phyloP scores from a whole-genome alignment of 1,140 invertebrate species.

The Ooceraea biroi region DNA sequence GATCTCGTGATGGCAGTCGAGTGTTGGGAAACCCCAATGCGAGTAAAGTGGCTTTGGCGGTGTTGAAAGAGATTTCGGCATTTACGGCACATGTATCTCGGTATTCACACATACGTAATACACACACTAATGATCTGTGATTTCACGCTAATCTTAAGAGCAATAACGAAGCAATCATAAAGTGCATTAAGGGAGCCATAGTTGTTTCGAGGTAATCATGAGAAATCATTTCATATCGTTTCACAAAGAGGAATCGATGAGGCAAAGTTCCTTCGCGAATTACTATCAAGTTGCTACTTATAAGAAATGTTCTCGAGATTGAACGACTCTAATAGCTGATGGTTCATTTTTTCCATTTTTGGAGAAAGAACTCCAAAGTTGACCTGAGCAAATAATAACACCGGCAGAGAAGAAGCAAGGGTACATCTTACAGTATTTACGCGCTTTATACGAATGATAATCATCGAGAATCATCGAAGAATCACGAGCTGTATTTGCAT shows the following conservation, averaged over 20 bases:
- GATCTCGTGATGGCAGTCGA: not conserved
- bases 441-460: not conserved
- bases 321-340: not conserved
- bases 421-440: too few species aligned
- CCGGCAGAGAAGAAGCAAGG: too few species aligned
- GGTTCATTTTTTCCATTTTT: not conserved
- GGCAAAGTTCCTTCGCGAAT: not conserved
- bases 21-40: not conserved
- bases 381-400: too few species aligned
- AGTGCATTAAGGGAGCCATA: conserved; percentile 36
- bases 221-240: not conserved
- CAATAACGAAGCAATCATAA: conserved; percentile 54
- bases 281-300: not conserved
- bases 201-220: not conserved
- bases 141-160: conserved; percentile 27
- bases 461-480: not conserved
- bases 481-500: not conserved
- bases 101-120: too few species aligned
- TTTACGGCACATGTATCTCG: not conserved
- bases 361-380: not conserved
- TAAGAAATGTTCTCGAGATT: not conserved
- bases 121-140: conserved; percentile 15
- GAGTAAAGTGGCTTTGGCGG: not conserved
- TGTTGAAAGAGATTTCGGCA: conserved; percentile 29
- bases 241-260: not conserved